phyloP scores from a whole-genome alignment of 2,888 invertebrate genomes.

The Drosophila affinis region DNA sequence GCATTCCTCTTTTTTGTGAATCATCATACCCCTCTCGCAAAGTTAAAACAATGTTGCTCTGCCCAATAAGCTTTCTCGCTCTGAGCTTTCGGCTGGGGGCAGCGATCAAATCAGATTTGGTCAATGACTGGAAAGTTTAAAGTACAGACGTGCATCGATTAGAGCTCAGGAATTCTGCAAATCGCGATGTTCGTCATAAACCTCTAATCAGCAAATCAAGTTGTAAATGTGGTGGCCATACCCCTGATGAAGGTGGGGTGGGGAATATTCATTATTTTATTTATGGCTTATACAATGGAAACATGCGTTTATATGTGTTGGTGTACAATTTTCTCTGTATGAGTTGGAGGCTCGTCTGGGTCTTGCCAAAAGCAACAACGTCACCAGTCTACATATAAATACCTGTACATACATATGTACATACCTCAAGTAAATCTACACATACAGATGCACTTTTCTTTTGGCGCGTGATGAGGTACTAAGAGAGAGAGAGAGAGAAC shows the following conservation, averaged over 20 bases:
- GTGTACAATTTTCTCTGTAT: conserved; percentile 38
- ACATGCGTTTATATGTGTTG: conserved; percentile 5
- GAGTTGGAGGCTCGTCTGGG: conserved; percentile 74
- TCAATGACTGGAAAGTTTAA: conserved; percentile 38
- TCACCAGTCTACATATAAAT: conserved; percentile 44
- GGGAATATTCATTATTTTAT: neutral
- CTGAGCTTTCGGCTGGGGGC: conserved; percentile 26
- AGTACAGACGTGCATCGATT: conserved; percentile 23
- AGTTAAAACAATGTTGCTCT: neutral
- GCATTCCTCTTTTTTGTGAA: neutral
- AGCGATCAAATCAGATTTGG: conserved; percentile 26
- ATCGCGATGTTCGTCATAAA: conserved; percentile 21
- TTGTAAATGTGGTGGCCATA: conserved; percentile 5
- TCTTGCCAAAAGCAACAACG: conserved; percentile 49
- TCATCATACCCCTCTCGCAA: neutral
- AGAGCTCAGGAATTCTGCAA: conserved; percentile 17
- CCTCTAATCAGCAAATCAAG: conserved; percentile 29
- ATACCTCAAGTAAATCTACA: neutral
- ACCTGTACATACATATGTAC: conserved; percentile 1
- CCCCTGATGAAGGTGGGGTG: neutral
- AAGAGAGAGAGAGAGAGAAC: neutral
- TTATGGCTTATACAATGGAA: neutral
- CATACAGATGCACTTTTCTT: conserved; percentile 28
- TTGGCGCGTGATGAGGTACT: conserved; percentile 24
- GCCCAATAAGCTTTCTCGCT: conserved; percentile 10